These are phyloP conservation scores for Drosophila stalkeri DNA, from an alignment of 2,888 invertebrate genomes.

Conservation along the genomic window DNA sequence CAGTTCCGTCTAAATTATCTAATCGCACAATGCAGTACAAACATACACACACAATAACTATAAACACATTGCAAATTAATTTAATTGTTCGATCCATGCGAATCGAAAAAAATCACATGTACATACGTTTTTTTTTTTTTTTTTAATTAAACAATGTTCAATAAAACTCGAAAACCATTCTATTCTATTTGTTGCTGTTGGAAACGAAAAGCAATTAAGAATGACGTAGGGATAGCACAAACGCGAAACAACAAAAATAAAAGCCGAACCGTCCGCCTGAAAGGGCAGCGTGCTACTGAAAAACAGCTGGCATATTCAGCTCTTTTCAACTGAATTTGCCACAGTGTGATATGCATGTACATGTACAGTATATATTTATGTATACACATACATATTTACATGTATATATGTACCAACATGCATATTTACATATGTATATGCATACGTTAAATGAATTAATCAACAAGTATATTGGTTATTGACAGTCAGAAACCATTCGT, in stretches of 20 bases:
- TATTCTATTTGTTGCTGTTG: conserved; percentile 17
- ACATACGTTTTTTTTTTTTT: conserved; percentile 40
- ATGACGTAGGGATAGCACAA: conserved; percentile 13
- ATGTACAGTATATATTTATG: background rate
- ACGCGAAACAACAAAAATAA: conserved; percentile 15
- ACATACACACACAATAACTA: conserved; percentile 6
- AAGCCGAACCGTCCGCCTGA: conserved; percentile 52
- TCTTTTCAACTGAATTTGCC: conserved; percentile 42
- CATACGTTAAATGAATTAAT: conserved; percentile 21
- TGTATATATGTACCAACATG: conserved; percentile 1
- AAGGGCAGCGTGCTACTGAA: conserved; percentile 63
- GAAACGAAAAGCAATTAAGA: conserved; percentile 37
- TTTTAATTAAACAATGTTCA: conserved; percentile 28
- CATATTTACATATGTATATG: background rate
- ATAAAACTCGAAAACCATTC: conserved; percentile 43
- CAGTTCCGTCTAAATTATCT: conserved; percentile 65
- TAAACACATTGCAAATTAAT: conserved; percentile 23
- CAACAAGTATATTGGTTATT: conserved; percentile 32
- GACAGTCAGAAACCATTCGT: background rate
- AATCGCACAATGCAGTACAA: conserved; percentile 38
- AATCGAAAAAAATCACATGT: conserved; percentile 6
- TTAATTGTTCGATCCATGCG: conserved; percentile 12
- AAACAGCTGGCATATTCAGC: conserved; percentile 56
- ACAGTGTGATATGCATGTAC: conserved; percentile 6
- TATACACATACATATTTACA: no score